Conservation (phyloP, 23 tunicate species). For the Trididemnum clinides region DNA sequence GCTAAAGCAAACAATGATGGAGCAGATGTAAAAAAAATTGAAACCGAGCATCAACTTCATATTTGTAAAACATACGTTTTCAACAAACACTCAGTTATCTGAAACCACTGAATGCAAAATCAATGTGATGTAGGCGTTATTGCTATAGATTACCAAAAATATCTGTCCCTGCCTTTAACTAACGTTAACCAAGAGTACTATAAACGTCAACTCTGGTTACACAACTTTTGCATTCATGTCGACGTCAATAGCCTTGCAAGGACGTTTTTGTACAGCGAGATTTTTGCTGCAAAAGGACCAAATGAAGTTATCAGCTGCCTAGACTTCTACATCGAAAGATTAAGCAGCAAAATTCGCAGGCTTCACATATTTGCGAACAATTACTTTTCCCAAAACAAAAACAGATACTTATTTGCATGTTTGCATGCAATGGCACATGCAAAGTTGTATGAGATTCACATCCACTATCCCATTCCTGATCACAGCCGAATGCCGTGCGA, state of each 20-base stretch:
- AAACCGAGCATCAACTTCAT: conserved; percentile 26
- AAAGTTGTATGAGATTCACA: conserved; percentile 24
- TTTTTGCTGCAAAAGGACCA: conserved; percentile 25
- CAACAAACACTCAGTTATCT: background rate
- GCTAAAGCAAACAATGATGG: background rate
- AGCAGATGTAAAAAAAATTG: background rate
- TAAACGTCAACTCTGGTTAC: conserved; percentile 11
- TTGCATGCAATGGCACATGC: background rate
- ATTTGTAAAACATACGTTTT: conserved; percentile 21
- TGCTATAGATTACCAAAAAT: too few species aligned
- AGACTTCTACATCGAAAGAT: background rate
- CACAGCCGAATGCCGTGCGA: conserved; percentile 33
- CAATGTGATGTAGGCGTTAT: background rate
- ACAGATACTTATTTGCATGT: background rate
- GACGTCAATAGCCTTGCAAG: background rate
- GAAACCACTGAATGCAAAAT: conserved; percentile 10
- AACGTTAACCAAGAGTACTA: background rate
- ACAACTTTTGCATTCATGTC: conserved; percentile 19
- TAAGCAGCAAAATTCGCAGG: background rate
- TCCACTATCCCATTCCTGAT: conserved; percentile 2
- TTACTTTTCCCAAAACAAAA: conserved; percentile 25
- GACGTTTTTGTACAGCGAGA: conserved; percentile 4
- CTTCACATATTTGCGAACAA: conserved; percentile 15
- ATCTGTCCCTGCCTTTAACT: conserved; percentile 24
- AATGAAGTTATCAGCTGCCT: conserved; percentile 14